These are phyloP conservation scores for Aromia moschata DNA, from an alignment of 2,888 invertebrate species.

Conservation along the genomic window DNA sequence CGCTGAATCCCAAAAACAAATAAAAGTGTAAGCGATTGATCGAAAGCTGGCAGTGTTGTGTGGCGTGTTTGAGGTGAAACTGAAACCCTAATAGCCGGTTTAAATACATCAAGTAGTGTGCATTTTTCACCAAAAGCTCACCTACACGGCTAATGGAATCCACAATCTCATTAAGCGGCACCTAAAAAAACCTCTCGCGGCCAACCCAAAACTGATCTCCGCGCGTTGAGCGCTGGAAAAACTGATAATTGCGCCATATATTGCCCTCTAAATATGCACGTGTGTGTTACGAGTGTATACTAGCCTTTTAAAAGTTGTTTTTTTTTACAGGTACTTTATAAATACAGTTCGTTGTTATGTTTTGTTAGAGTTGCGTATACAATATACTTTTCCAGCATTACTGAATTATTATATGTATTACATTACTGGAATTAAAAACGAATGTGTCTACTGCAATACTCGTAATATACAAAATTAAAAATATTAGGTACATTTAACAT, in stretches of 20 bases:
- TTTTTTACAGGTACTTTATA: too few species aligned
- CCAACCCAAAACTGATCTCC: conserved; percentile 33
- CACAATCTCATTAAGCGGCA: conserved; percentile 46
- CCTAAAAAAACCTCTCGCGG: conserved; percentile 40
- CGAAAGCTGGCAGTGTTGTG: conserved; percentile 40
- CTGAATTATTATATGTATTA: too few species aligned
- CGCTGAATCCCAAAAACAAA: conserved; percentile 16
- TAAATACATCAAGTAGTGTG: conserved; percentile 63
- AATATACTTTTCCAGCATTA: too few species aligned
- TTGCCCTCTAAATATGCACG: not conserved
- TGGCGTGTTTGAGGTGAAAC: conserved; percentile 63
- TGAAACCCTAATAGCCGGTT: conserved; percentile 63
- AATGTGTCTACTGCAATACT: too few species aligned
- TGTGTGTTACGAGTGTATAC: too few species aligned
- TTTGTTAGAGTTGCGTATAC: too few species aligned
- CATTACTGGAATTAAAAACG: too few species aligned
- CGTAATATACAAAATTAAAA: too few species aligned
- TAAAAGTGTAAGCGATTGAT: conserved; percentile 18
- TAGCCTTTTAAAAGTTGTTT: too few species aligned
- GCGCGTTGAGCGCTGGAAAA: conserved; percentile 21
- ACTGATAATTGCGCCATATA: conserved; percentile 13
- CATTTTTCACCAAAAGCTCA: conserved; percentile 61
- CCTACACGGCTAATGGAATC: conserved; percentile 49
- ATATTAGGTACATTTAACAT: too few species aligned
- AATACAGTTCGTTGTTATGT: too few species aligned